Evolutionary conservation across 1,140 invertebrate genomes (phyloP), one percentile per base, ranked within the genome.

Genomic region (Adoxophyes honmai): DNA sequence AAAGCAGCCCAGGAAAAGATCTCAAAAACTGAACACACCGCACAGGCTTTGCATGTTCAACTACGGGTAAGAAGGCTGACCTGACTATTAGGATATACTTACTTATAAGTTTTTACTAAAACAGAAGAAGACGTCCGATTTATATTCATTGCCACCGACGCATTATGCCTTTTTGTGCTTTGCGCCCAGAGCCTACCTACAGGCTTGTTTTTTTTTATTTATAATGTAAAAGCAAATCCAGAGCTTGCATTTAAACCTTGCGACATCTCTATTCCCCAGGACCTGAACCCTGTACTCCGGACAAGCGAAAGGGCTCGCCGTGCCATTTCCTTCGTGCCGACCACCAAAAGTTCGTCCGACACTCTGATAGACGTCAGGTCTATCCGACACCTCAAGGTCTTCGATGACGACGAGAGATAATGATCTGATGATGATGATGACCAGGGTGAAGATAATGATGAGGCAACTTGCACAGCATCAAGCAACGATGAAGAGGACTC

Each of bases 1-100:
- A 90, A 88, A 66, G 84, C 90, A 44, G 93, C 94, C 1, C 88
- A 91, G 52, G 89, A 92, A 69, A 95, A 94, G 86, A 93, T 94
- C 53, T 89, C 90, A 44, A 80, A 89, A 52, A 92, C 93, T 6
- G 94, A 95, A 78, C 88, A 91, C 53, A 92, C 91, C 10, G 92
- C 93, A 60, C 91, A 94, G 71, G 80, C 93, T 16, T 68, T 94
- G 16, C 92, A 94, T 68, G 90, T 92, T 13, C 90, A 93, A 75
- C 78, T 94, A 18, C 87, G 91, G 55, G 90, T 91, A 57, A 70
- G 67, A 28, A 3, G 6, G 6, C 21, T n/a, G 6, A 28, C 21
- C 21, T 28, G n/a, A n/a, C n/a, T n/a, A n/a, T n/a, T n/a, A n/a
- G n/a, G n/a, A n/a, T n/a, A n/a, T n/a, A n/a, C n/a, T n/a, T n/a